Percentiles rank a stretch among this genome's conserved stretches.
Conservation (phyloP, 2,797 vertebrate species). For the Graptemys geographica region DNA sequence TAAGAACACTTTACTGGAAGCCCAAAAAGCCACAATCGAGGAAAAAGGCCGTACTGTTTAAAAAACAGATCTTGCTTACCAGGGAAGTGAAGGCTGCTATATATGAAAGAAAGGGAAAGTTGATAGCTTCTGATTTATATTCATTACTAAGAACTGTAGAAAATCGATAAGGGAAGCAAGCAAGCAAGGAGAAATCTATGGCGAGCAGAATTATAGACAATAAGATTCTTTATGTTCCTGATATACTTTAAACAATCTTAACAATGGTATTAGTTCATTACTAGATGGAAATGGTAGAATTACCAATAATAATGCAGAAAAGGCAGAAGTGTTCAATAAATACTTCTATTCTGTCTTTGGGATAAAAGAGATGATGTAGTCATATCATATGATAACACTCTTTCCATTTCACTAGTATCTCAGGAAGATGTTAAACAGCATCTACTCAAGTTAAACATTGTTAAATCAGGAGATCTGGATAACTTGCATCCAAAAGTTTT, state of each 20-base stretch:
- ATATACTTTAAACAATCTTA: neutral
- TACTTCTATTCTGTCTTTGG: no score
- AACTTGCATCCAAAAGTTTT: neutral
- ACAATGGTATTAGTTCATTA: neutral
- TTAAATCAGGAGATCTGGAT: neutral
- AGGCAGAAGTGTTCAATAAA: neutral
- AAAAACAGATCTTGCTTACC: no score
- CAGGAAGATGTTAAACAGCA: no score
- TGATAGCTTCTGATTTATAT: neutral
- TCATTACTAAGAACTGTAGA: neutral
- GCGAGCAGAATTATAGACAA: neutral
- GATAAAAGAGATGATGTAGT: neutral
- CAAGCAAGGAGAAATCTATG: neutral
- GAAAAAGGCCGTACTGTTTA: no score
- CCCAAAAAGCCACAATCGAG: no score
- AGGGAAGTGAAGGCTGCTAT: no score
- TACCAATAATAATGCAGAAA: neutral
- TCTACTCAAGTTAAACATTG: neutral
- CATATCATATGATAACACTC: neutral
- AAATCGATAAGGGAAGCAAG: neutral
- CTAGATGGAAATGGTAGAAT: neutral
- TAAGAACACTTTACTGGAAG: no score
- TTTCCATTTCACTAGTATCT: neutral
- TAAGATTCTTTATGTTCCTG: neutral
- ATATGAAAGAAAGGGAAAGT: neutral